Base-by-base conservation (phyloP, 1,140 invertebrate species). In the Drosophila prosaltans region DNA sequence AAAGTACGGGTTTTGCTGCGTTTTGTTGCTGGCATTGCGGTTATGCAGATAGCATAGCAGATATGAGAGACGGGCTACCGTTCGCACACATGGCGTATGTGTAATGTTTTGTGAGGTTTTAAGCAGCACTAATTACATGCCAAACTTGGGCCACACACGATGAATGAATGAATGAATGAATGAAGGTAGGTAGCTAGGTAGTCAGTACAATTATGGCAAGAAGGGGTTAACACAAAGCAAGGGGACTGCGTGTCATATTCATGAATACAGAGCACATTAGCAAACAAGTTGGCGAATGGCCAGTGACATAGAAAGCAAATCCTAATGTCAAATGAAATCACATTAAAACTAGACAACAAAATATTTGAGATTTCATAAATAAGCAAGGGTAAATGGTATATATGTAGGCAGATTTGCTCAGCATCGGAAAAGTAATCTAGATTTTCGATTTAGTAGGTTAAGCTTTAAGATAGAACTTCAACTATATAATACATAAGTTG, bases 51-150 rank as follows among this genome's bases (percentile, higher is more conserved):
- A 76, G 26, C 67, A 74, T 74, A 65, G 16, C 55, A 70, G 55
- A 51, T 71, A 65, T 76, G 54, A 60, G 61, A 24, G 40, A 6
- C n/a, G 41, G 3, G 32, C 24, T 48, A 2, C 4, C 32, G 32
- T 36, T 36, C 43, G 11, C 51, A 40, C 66, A 66, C 69, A 45
- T n/a, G 54, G 63, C 72, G 72, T 81, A 81, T 79, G 51, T 65
- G 74, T 64, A 76, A 81, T 70, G 70, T 72, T 70, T 68, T 75
- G 24, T 55, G 32, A 28, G 72, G 66, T 10, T 71, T 82, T 74
- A 45, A 77, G 71, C 72, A 74, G 59, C 54, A 60, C 67, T 79
- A 86, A 86, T 86, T 86, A 69, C 76, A 63, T 8, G 45, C 45
- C 45, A 51, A 24, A 8, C 5, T 51, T 51, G 7, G 45, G 21